Evolutionary conservation across 2,888 invertebrate genomes (phyloP).

Genomic region (Chrysotoxum bicinctum): DNA sequence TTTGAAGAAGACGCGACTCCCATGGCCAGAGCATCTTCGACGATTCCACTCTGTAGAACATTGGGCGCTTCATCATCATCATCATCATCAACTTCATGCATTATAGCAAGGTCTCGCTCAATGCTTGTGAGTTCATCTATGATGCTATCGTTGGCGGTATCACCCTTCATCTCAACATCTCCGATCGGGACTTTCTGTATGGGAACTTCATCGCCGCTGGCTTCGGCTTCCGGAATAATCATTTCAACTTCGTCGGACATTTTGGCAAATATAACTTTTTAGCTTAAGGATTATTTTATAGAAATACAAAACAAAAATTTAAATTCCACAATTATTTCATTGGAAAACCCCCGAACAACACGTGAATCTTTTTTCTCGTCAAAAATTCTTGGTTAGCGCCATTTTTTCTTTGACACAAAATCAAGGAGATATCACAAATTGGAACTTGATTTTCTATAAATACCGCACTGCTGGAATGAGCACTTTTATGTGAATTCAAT

Average conservation of each 20-base stretch:
- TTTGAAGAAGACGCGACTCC: conserved; percentile 23
- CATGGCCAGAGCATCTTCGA: conserved; percentile 5
- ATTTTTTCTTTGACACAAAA: conserved; percentile 57
- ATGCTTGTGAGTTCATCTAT: conserved; percentile 78
- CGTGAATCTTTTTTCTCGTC: conserved; percentile 50
- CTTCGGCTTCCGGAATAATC: conserved; percentile 1
- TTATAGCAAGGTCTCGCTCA: conserved; percentile 79
- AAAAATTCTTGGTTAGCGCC: conserved; percentile 64
- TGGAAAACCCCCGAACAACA: conserved; percentile 16
- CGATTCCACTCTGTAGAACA: conserved; percentile 23
- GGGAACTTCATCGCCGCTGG: background rate
- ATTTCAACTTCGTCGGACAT: conserved; percentile 59
- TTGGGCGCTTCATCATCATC: conserved; percentile 25
- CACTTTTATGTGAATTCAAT: background rate
- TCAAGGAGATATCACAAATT: background rate
- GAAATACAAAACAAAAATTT: background rate
- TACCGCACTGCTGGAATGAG: background rate
- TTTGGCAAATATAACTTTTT: background rate
- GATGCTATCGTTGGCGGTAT: background rate
- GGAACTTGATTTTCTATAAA: conserved; percentile 20
- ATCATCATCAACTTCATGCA: conserved; percentile 76
- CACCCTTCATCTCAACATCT: background rate
- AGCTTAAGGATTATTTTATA: background rate
- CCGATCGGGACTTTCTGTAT: background rate
- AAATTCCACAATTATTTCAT: conserved; percentile 1